Conservation (phyloP, 2,888 invertebrate species). For the Pecten maximus region DNA sequence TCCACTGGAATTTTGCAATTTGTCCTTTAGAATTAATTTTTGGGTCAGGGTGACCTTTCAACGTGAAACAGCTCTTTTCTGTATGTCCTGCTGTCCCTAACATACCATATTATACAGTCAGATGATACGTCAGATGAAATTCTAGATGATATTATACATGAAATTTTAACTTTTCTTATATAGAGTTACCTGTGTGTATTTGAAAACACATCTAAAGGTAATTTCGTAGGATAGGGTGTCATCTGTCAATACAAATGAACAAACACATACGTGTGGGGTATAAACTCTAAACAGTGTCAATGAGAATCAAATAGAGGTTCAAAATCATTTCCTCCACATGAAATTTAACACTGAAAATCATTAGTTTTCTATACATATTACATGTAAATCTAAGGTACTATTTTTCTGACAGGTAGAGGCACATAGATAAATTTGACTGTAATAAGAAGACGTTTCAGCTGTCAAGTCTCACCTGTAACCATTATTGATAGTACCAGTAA, state of each 20-base stretch:
- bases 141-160: neutral
- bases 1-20: neutral
- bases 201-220: neutral
- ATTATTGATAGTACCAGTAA: neutral
- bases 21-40: constrained; percentile 29
- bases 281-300: constrained; percentile 2
- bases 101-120: neutral
- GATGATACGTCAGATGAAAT: neutral
- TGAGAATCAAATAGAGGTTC: neutral
- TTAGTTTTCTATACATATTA: neutral
- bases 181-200: neutral
- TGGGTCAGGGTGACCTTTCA: constrained; percentile 26
- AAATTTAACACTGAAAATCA: neutral
- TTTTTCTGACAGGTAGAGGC: neutral
- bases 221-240: neutral
- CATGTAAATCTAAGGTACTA: neutral
- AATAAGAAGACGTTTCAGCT: neutral
- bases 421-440: neutral
- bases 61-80: constrained; percentile 13
- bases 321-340: constrained; percentile 26
- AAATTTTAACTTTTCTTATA: neutral
- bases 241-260: neutral
- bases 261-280: neutral
- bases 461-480: neutral
- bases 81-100: neutral